Evolutionary conservation across 2,888 invertebrate species (phyloP).

Genomic region (Melieria omissa): DNA sequence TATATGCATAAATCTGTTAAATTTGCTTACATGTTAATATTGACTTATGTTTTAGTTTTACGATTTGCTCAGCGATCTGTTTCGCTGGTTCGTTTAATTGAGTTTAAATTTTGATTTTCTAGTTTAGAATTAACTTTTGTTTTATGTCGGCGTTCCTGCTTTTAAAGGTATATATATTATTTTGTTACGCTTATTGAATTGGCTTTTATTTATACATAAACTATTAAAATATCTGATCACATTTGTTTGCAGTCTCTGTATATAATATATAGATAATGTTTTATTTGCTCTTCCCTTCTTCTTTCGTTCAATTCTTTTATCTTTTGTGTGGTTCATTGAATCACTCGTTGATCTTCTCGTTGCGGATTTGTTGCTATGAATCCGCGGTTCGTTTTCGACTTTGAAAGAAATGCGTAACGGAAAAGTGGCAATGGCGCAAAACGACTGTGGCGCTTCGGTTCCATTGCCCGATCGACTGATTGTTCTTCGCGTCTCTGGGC

Average conservation of each 20-base stretch:
- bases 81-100: constrained; percentile 4
- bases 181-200: constrained; percentile 41
- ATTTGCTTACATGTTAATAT: constrained; percentile 31
- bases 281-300: constrained; percentile 34
- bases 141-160: background rate
- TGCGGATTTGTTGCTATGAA: background rate
- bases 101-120: constrained; percentile 27
- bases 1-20: constrained; percentile 25
- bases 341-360: constrained; percentile 22
- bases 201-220: constrained; percentile 52
- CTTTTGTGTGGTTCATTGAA: constrained; percentile 24
- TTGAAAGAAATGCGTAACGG: constrained; percentile 11
- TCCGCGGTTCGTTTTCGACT: background rate
- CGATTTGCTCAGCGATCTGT: background rate
- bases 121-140: constrained; percentile 23
- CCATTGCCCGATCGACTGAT: too few species aligned
- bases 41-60: constrained; percentile 12
- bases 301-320: constrained; percentile 36
- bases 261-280: constrained; percentile 55
- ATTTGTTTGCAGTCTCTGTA: constrained; percentile 68
- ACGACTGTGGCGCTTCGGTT: too few species aligned
- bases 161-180: constrained; percentile 28
- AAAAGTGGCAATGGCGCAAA: background rate
- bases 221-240: constrained; percentile 68
- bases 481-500: background rate